phyloP scores from a whole-genome alignment of 1,140 invertebrate species.

The Brachionus rotundiformis region DNA sequence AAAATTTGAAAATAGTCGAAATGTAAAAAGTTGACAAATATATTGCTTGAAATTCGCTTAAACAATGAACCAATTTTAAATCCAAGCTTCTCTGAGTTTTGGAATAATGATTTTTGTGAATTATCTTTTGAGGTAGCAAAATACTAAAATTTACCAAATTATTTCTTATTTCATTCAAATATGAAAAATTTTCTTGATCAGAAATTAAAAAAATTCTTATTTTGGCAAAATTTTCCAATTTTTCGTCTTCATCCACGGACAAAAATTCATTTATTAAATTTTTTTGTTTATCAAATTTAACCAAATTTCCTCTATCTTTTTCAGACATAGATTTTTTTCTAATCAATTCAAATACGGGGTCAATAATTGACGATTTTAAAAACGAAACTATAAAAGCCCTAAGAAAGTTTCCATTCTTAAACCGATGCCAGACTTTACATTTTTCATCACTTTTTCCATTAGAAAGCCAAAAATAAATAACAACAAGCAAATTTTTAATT shows the following conservation, averaged over 20 bases:
- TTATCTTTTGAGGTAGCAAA: neutral
- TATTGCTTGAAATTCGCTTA: constrained; percentile 48
- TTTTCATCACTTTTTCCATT: neutral
- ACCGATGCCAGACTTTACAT: neutral
- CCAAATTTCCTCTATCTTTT: neutral
- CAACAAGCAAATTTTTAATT: neutral
- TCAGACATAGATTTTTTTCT: neutral
- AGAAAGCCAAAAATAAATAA: constrained; percentile 35
- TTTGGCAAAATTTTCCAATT: neutral
- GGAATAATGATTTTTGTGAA: neutral
- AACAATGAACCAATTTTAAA: constrained; percentile 15
- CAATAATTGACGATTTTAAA: constrained; percentile 28
- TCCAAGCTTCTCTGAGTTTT: neutral
- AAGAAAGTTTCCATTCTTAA: neutral
- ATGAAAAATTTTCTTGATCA: neutral
- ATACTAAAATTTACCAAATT: neutral
- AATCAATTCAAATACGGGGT: neutral
- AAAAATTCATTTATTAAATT: constrained; percentile 30
- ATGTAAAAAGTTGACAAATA: constrained; percentile 27
- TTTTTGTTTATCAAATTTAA: neutral
- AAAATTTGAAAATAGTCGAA: neutral
- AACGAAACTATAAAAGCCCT: constrained; percentile 30
- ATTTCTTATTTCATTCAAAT: neutral
- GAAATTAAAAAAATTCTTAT: neutral
- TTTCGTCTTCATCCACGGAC: neutral